Evolutionary conservation across 1,140 invertebrate species (phyloP).

Genomic region (Andricus grossulariae): DNA sequence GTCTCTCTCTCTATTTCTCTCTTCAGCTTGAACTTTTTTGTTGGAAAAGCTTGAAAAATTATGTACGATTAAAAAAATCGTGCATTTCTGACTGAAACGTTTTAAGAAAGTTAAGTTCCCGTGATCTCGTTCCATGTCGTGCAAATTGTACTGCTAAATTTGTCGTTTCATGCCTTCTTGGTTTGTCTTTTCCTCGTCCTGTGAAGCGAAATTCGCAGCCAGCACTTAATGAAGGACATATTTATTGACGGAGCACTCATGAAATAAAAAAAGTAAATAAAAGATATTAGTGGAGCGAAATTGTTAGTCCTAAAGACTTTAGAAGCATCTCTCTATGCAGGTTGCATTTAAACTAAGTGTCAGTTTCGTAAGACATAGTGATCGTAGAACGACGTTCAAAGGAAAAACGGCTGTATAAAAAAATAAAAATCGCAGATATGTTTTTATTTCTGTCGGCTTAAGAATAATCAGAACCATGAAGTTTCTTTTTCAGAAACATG

Average conservation of each 20-base stretch:
- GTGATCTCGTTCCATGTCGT: too few relatives aligned
- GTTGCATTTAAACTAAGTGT: constrained; percentile 31
- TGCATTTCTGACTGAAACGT: too few relatives aligned
- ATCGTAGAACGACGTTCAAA: constrained; percentile 30
- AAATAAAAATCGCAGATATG: constrained; percentile 13
- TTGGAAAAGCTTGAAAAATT: too few relatives aligned
- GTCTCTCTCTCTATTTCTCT: neutral
- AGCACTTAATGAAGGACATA: neutral
- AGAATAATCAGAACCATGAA: neutral
- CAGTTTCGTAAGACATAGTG: constrained; percentile 23
- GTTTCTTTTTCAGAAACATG: constrained; percentile 1
- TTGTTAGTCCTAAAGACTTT: constrained; percentile 28
- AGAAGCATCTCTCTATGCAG: constrained; percentile 20
- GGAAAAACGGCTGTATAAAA: constrained; percentile 25
- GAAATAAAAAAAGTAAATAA: neutral
- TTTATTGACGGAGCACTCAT: constrained; percentile 16
- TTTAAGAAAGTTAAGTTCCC: too few relatives aligned
- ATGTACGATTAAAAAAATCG: too few relatives aligned
- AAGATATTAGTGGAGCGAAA: constrained; percentile 13
- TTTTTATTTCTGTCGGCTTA: constrained; percentile 20
- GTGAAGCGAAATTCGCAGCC: constrained; percentile 17
- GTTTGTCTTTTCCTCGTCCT: constrained; percentile 18
- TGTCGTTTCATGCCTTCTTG: neutral
- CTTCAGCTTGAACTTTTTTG: neutral
- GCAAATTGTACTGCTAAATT: neutral